Evolutionary conservation across 2,888 invertebrate species (phyloP).

Genomic region (Synergus umbraculus): DNA sequence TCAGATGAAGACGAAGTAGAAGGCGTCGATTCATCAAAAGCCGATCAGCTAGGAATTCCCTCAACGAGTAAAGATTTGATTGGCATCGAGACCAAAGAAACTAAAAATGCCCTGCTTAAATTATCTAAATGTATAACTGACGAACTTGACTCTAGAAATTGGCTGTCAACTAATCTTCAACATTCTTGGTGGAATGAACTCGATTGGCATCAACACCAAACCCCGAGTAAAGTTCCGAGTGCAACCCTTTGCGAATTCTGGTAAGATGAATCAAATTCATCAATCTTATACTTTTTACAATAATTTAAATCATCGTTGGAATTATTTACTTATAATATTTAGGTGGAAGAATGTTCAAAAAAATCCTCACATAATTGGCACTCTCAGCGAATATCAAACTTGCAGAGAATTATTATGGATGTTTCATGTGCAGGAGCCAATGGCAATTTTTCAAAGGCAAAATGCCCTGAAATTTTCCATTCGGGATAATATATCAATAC

Average conservation of each 20-base stretch:
- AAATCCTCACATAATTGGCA: conserved; percentile 60
- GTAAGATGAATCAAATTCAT: conserved; percentile 58
- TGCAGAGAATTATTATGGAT: conserved; percentile 74
- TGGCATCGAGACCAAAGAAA: conserved; percentile 1
- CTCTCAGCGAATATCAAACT: conserved; percentile 71
- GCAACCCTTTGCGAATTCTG: conserved; percentile 77
- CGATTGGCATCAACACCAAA: conserved; percentile 65
- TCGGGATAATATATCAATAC: conserved; percentile 68
- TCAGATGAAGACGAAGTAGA: conserved; percentile 56
- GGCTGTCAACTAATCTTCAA: conserved; percentile 74
- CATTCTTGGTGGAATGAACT: conserved; percentile 77
- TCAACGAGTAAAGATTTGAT: conserved; percentile 2
- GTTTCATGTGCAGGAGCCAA: conserved; percentile 67
- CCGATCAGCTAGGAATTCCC: conserved; percentile 9
- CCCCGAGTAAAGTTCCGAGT: conserved; percentile 68
- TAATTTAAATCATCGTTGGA: background rate
- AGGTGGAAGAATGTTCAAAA: conserved; percentile 64
- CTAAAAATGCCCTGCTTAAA: conserved; percentile 51
- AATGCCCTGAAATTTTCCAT: conserved; percentile 60
- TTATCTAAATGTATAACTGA: conserved; percentile 59
- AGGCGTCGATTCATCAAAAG: conserved; percentile 42
- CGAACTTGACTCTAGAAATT: conserved; percentile 65
- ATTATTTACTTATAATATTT: background rate
- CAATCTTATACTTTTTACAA: background rate
- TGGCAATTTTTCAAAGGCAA: conserved; percentile 67